A percentile compares a stretch with the other conserved stretches of the same genome.
These are phyloP conservation scores for Myoxocephalus aenaeus DNA, from an alignment of 2,797 vertebrate genomes.

Conservation along the genomic window DNA sequence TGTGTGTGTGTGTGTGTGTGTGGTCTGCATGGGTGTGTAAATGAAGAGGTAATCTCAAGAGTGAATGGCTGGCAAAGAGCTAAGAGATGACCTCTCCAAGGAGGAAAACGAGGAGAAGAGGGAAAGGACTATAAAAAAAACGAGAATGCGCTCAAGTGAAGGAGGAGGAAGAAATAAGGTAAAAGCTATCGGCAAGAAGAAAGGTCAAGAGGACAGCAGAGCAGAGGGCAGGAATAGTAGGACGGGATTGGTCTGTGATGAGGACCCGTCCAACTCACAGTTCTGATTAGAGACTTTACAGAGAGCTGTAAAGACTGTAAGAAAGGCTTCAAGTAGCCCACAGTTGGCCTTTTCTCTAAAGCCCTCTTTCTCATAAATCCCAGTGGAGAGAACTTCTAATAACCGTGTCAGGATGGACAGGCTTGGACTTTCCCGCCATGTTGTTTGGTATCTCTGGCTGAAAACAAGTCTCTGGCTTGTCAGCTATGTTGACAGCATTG, in stretches of 20 bases:
- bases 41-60: slow-evolving; percentile 76
- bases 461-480: slow-evolving; percentile 20
- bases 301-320: slow-evolving; percentile 45
- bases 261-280: slow-evolving; percentile 39
- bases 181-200: slow-evolving; percentile 49
- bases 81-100: slow-evolving; percentile 70
- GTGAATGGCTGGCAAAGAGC: slow-evolving; percentile 75
- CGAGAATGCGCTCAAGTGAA: slow-evolving; percentile 31
- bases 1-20: slow-evolving; percentile 32
- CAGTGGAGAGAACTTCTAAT: slow-evolving; percentile 31
- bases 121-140: slow-evolving; percentile 61
- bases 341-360: slow-evolving; percentile 47
- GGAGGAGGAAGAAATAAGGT: slow-evolving; percentile 53
- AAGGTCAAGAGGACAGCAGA: slow-evolving; percentile 53
- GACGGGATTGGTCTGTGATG: slow-evolving; percentile 59
- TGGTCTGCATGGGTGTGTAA: slow-evolving; percentile 59
- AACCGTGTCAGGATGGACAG: slow-evolving; percentile 28
- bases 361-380: slow-evolving; percentile 54
- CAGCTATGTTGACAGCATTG: background rate
- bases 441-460: slow-evolving; percentile 18
- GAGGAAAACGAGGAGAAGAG: slow-evolving; percentile 61
- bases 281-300: slow-evolving; percentile 61
- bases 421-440: slow-evolving; percentile 38
- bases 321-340: slow-evolving; percentile 41
- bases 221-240: slow-evolving; percentile 45